These are phyloP conservation scores for Lithophane semibrunnea DNA, from an alignment of 2,888 invertebrate species.

Conservation along the genomic window DNA sequence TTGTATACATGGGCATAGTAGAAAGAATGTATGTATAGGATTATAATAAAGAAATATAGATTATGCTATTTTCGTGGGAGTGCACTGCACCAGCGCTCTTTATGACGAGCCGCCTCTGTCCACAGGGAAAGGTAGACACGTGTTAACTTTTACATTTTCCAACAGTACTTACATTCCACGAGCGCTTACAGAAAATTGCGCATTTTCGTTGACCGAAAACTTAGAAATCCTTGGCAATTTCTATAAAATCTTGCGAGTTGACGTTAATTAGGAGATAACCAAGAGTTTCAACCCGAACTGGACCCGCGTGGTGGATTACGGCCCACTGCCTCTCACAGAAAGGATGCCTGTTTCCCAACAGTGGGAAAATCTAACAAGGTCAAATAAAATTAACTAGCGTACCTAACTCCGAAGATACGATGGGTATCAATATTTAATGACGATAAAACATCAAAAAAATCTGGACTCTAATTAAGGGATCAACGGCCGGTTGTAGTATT, in stretches of 20 bases:
- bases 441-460: neutral
- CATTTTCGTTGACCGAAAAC: neutral
- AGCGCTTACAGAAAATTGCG: neutral
- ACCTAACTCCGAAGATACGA: neutral
- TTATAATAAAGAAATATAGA: no score
- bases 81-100: no score
- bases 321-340: neutral
- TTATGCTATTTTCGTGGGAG: no score
- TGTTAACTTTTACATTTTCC: neutral
- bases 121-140: rapidly evolving
- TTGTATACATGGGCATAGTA: no score
- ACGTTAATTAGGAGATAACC: neutral
- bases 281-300: neutral
- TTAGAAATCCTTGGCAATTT: neutral
- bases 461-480: neutral
- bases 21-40: no score
- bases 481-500: neutral
- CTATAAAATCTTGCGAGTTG: neutral
- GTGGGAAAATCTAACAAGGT: neutral
- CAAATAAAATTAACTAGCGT: neutral
- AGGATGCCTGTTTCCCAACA: neutral
- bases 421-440: neutral
- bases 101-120: no score
- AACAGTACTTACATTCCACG: neutral
- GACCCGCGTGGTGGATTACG: no score